Conservation (phyloP, 2,888 invertebrate species). For the Amphipyra berbera region DNA sequence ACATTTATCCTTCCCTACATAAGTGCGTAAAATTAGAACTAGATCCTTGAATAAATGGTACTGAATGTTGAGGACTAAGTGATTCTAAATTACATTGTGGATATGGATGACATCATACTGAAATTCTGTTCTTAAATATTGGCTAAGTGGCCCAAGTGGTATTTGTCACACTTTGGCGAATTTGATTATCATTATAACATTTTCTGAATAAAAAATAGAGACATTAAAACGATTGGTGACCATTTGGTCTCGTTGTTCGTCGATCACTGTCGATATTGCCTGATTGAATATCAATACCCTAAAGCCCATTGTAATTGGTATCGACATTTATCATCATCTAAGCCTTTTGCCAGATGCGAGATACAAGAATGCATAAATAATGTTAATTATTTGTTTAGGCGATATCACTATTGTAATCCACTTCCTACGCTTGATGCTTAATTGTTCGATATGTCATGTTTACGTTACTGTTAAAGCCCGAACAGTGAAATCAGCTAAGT, state of each 20-base stretch:
- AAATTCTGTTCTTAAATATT: slow-evolving; percentile 34
- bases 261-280: too few relatives aligned
- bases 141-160: too few relatives aligned
- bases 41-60: slow-evolving; percentile 45
- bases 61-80: slow-evolving; percentile 32
- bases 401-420: slow-evolving; percentile 8
- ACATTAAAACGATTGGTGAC: neutral
- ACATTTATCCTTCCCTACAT: slow-evolving; percentile 1
- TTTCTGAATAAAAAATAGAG: slow-evolving; percentile 6
- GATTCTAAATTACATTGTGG: slow-evolving; percentile 50
- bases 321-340: too few relatives aligned
- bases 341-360: too few relatives aligned
- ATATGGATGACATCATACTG: slow-evolving; percentile 66
- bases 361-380: too few relatives aligned
- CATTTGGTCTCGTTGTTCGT: neutral
- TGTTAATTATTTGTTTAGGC: neutral
- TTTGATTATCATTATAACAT: slow-evolving; percentile 10
- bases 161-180: slow-evolving; percentile 1
- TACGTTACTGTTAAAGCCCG: neutral
- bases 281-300: too few relatives aligned
- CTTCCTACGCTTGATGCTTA: slow-evolving; percentile 40
- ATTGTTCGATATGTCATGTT: slow-evolving; percentile 21
- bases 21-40: slow-evolving; percentile 41
- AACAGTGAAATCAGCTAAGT: neutral
- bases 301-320: too few relatives aligned